Conservation (phyloP, 1,140 invertebrate species). For the Bombyx mori region DNA sequence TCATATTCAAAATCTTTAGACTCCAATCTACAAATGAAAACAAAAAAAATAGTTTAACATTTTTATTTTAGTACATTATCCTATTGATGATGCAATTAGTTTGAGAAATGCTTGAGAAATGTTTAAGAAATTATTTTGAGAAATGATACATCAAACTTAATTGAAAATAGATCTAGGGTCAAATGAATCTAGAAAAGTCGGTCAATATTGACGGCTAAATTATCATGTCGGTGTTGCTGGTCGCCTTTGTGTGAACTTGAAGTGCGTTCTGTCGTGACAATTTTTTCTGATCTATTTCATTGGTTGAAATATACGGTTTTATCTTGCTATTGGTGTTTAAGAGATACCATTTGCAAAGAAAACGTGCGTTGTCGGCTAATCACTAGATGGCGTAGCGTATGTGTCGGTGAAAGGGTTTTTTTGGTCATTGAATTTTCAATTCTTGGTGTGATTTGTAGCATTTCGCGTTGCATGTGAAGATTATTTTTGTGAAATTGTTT, state of each 20-base stretch:
- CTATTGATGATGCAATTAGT: no score
- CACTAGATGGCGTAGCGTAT: conserved; percentile 26
- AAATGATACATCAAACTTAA: no score
- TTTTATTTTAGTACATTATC: no score
- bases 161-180: no score
- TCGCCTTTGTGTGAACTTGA: conserved; percentile 23
- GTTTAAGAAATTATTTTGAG: no score
- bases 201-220: conserved; percentile 32
- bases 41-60: no score
- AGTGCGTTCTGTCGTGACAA: conserved; percentile 35
- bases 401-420: conserved; percentile 58
- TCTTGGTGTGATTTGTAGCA: conserved; percentile 52
- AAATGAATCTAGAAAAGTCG: conserved; percentile 22
- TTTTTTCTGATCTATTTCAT: conserved; percentile 13
- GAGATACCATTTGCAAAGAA: conserved; percentile 15
- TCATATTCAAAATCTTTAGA: no score
- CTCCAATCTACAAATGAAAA: no score
- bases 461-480: conserved; percentile 44
- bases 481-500: conserved; percentile 54
- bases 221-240: conserved; percentile 32
- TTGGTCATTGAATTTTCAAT: conserved; percentile 49
- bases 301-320: conserved; percentile 16
- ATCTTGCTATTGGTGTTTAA: conserved; percentile 28
- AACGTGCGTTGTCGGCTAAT: conserved; percentile 44
- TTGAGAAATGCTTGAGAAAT: no score